A percentile compares a stretch with the other conserved stretches of the same genome.
These are phyloP conservation scores for Conomelus anceps DNA, from an alignment of 2,888 invertebrate species.

Conservation along the genomic window DNA sequence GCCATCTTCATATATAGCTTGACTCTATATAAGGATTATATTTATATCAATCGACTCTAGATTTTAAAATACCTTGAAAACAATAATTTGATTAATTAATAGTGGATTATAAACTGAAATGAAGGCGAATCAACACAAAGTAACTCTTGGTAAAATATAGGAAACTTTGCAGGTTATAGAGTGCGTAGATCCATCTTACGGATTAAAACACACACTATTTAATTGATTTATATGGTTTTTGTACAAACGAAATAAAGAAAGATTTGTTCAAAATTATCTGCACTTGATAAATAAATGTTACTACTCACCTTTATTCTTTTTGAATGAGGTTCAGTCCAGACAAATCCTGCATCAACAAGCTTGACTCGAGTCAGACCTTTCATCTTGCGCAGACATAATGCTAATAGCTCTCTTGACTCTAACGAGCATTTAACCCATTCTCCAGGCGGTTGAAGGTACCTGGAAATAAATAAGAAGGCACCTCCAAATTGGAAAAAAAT, in stretches of 20 bases:
- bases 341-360: constrained; percentile 90
- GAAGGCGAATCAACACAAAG: no score
- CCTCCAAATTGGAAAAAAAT: not conserved
- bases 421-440: constrained; percentile 79
- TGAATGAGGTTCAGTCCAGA: constrained; percentile 99
- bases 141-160: no score
- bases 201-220: no score
- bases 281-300: not conserved
- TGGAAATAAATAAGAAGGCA: constrained; percentile 37
- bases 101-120: no score
- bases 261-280: not conserved
- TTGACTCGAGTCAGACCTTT: constrained; percentile 85
- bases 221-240: no score
- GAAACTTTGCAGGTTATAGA: no score
- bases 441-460: constrained; percentile 84
- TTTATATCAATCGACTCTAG: no score
- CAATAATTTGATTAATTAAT: no score
- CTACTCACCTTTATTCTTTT: constrained; percentile 79
- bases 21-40: no score
- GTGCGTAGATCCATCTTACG: no score
- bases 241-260: not conserved
- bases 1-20: no score
- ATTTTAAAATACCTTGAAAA: no score
- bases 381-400: constrained; percentile 85
- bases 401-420: constrained; percentile 86